Conservation (phyloP, 1,140 invertebrate genomes). For the Adelges cooleyi region DNA sequence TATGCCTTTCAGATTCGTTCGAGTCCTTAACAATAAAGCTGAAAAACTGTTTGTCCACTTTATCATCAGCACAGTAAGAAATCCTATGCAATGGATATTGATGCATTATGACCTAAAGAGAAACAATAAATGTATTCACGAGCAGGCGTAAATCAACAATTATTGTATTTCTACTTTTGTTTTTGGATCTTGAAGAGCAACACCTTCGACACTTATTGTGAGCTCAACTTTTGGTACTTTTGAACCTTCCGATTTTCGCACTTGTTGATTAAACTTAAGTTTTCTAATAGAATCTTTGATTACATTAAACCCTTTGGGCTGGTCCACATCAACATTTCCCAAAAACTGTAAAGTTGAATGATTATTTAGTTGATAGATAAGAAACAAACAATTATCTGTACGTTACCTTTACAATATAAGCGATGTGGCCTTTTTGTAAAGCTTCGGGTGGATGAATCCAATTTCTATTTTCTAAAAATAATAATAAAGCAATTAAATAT, state of each 20-base stretch:
- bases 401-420: constrained; percentile 88
- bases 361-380: not conserved
- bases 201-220: constrained; percentile 88
- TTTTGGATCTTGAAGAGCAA: constrained; percentile 78
- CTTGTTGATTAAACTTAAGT: constrained; percentile 84
- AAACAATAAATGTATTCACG: not conserved
- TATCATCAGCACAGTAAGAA: constrained; percentile 96
- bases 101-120: constrained; percentile 59
- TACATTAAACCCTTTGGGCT: constrained; percentile 92
- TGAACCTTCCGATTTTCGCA: constrained; percentile 80
- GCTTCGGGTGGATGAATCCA: constrained; percentile 91
- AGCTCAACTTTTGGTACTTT: constrained; percentile 90
- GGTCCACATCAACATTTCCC: constrained; percentile 82
- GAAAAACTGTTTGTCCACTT: constrained; percentile 93
- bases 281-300: constrained; percentile 93
- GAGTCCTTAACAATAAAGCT: constrained; percentile 91
- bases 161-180: constrained; percentile 42
- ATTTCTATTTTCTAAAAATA: constrained; percentile 47
- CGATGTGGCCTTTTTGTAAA: constrained; percentile 86
- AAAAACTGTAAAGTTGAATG: constrained; percentile 59
- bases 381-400: constrained; percentile 14
- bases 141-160: not conserved
- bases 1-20: constrained; percentile 64
- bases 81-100: constrained; percentile 95
- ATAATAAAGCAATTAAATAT: constrained; percentile 22